These are phyloP conservation scores for Ericerus pela DNA, from an alignment of 1,140 invertebrate genomes.

Conservation along the genomic window DNA sequence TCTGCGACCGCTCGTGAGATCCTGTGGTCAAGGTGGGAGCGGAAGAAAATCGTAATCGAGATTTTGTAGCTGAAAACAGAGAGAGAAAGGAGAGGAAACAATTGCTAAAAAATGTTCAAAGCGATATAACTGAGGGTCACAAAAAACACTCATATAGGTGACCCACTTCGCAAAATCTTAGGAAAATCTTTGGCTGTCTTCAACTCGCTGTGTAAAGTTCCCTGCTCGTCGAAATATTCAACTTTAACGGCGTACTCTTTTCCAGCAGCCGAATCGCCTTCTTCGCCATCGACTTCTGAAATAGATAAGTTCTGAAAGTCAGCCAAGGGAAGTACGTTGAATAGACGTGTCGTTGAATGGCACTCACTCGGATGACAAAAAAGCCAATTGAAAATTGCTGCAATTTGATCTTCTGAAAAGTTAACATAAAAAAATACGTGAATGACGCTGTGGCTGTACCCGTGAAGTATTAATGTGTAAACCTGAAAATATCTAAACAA, in stretches of 20 bases:
- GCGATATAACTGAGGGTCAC: background rate
- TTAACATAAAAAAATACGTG: background rate
- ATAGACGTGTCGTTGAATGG: background rate
- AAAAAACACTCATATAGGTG: background rate
- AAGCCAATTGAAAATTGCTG: background rate
- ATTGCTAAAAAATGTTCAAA: background rate
- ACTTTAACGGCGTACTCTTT: too few species aligned
- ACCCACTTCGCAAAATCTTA: background rate
- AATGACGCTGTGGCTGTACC: too few species aligned
- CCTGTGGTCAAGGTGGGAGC: background rate
- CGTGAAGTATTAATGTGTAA: too few species aligned
- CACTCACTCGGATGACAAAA: background rate
- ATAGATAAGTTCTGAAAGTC: background rate
- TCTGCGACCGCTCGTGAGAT: background rate
- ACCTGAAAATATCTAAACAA: too few species aligned
- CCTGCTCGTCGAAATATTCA: too few species aligned
- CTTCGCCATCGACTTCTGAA: background rate
- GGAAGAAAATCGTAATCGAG: background rate
- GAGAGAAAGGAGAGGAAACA: background rate
- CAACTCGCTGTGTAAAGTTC: too few species aligned
- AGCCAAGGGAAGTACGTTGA: background rate
- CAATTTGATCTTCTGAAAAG: background rate
- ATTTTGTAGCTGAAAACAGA: conserved; percentile 4
- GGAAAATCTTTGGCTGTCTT: conserved; percentile 6
- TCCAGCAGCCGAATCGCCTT: background rate